These are phyloP conservation scores for Empis livida DNA, from an alignment of 2,888 invertebrate species.

Conservation along the genomic window DNA sequence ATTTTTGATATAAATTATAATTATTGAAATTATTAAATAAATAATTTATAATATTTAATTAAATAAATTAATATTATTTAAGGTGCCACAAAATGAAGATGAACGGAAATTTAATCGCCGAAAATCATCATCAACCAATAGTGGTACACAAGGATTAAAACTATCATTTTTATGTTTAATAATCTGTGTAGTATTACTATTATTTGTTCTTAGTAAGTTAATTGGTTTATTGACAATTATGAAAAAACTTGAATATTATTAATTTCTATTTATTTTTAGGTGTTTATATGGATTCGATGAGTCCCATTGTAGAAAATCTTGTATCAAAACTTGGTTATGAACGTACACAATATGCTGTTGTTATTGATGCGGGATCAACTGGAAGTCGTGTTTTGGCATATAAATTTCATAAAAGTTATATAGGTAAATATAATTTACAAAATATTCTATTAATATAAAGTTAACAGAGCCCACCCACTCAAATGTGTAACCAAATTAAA, in stretches of 20 bases:
- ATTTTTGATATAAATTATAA: constrained; percentile 10
- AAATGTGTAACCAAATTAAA: too few relatives aligned
- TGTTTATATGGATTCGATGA: constrained; percentile 31
- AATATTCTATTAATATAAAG: too few relatives aligned
- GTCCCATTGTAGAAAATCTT: constrained; percentile 50
- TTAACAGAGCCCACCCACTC: too few relatives aligned
- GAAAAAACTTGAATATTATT: too few relatives aligned
- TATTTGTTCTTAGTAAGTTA: constrained; percentile 30
- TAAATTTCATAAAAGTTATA: constrained; percentile 65
- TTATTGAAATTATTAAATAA: constrained; percentile 16
- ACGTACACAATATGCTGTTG: constrained; percentile 63
- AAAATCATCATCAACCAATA: constrained; percentile 18
- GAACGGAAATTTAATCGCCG: constrained; percentile 17
- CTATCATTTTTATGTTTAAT: constrained; percentile 33
- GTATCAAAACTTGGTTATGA: constrained; percentile 60
- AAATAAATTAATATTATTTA: constrained; percentile 1
- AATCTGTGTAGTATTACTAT: constrained; percentile 26
- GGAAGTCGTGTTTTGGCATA: constrained; percentile 77
- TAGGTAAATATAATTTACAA: too few relatives aligned
- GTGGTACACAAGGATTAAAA: constrained; percentile 27
- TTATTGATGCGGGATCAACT: constrained; percentile 90
- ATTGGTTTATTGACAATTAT: neutral
- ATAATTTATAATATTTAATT: neutral
- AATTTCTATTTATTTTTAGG: constrained; percentile 17
- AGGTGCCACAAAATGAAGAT: constrained; percentile 19